Conservation (phyloP, 92 coral and sea anemone genomes). For the Heliopora coerulea region DNA sequence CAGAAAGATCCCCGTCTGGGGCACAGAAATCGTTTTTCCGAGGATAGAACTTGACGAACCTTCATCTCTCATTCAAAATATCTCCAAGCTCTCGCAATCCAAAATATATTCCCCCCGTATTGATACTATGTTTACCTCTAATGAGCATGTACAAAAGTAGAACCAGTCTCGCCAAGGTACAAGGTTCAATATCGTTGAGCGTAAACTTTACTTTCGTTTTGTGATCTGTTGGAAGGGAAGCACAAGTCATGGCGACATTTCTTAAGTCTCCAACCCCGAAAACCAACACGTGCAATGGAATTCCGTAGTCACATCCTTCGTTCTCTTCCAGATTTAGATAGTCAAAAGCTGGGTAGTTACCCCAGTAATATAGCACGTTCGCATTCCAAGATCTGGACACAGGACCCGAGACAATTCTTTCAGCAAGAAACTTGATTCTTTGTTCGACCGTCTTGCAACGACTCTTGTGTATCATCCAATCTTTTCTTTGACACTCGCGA, state of each 20-base stretch:
- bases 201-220: conserved; percentile 49
- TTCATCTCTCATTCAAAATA: too few species aligned
- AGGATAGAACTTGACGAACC: too few species aligned
- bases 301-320: conserved; percentile 59
- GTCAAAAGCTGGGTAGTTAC: conserved; percentile 71
- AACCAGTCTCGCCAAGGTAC: conserved; percentile 69
- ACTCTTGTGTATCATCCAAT: conserved; percentile 50
- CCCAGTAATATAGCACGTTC: conserved; percentile 65
- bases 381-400: neutral
- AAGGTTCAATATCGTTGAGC: conserved; percentile 63
- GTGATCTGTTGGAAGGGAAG: conserved; percentile 19
- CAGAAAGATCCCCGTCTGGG: too few species aligned
- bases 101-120: too few species aligned
- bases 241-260: conserved; percentile 57
- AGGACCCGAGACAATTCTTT: neutral
- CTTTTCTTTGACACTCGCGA: conserved; percentile 47
- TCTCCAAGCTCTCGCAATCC: too few species aligned
- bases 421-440: conserved; percentile 8
- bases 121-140: conserved; percentile 45
- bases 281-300: conserved; percentile 53
- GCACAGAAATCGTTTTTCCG: too few species aligned
- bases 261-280: conserved; percentile 83
- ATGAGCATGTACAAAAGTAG: conserved; percentile 60
- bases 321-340: conserved; percentile 64
- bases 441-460: conserved; percentile 43